Evolutionary conservation across 2,797 vertebrate genomes (phyloP).

Genomic region (Emys orbicularis): DNA sequence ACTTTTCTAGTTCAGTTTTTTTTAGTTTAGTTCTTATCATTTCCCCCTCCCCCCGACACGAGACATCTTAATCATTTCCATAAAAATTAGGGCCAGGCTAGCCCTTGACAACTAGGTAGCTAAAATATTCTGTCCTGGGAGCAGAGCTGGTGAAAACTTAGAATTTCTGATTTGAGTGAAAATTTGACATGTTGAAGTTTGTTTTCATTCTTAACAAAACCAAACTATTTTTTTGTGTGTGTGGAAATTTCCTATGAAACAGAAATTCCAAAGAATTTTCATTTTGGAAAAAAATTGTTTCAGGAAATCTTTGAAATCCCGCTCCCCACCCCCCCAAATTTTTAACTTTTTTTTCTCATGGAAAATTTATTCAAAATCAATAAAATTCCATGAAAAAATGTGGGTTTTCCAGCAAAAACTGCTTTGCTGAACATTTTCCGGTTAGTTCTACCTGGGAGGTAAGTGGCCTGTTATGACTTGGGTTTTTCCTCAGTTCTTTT

Average conservation of each 20-base stretch:
- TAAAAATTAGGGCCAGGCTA: not conserved
- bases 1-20: conserved; percentile 11
- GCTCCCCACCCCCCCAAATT: too few relatives aligned
- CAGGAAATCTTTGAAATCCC: too few relatives aligned
- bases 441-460: not conserved
- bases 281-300: too few relatives aligned
- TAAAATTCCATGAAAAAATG: too few relatives aligned
- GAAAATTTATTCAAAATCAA: too few relatives aligned
- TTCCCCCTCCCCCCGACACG: not conserved
- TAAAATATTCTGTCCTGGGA: not conserved
- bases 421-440: too few relatives aligned
- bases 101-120: not conserved
- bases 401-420: too few relatives aligned
- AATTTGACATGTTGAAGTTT: not conserved
- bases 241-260: too few relatives aligned
- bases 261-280: too few relatives aligned
- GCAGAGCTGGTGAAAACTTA: not conserved
- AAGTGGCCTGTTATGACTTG: not conserved
- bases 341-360: too few relatives aligned
- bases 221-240: too few relatives aligned
- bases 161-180: not conserved
- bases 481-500: not conserved
- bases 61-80: not conserved
- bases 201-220: not conserved
- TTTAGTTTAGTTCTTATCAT: conserved; percentile 15